A percentile compares a stretch with the other conserved stretches of the same genome.
These are phyloP conservation scores for Atrichornis clamosus DNA, from an alignment of 2,113 vertebrate species.

Conservation along the genomic window DNA sequence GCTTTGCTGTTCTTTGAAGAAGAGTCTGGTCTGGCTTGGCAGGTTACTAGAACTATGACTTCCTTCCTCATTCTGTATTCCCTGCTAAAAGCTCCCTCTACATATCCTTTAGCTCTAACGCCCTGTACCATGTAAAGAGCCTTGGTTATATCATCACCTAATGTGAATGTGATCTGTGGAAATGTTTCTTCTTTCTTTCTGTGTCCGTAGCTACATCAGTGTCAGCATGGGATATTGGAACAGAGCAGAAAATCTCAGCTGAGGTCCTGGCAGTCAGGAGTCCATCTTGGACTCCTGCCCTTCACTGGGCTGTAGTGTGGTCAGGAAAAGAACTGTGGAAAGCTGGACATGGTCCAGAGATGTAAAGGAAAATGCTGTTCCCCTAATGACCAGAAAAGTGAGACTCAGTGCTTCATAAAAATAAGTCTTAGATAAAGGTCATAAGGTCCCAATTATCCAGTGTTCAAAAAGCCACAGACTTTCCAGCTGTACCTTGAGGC, in stretches of 20 bases:
- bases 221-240: background rate
- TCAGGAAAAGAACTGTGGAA: background rate
- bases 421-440: slow-evolving; percentile 29
- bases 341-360: background rate
- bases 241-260: background rate
- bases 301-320: background rate
- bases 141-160: background rate
- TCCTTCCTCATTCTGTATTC: background rate
- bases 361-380: background rate
- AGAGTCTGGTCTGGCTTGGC: background rate
- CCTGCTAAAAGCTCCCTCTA: background rate
- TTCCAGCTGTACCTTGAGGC: slow-evolving; percentile 1
- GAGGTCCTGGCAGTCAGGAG: slow-evolving; percentile 4
- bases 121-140: background rate
- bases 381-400: background rate
- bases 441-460: slow-evolving; percentile 14
- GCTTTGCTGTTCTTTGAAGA: background rate
- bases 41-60: background rate
- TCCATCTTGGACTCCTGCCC: background rate
- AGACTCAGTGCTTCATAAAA: slow-evolving; percentile 14
- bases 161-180: background rate
- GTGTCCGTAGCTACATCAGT: background rate
- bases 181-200: background rate
- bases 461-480: background rate
- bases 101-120: background rate